These are phyloP conservation scores for Hycleus cichorii DNA, from an alignment of 1,140 invertebrate species.

Conservation along the genomic window DNA sequence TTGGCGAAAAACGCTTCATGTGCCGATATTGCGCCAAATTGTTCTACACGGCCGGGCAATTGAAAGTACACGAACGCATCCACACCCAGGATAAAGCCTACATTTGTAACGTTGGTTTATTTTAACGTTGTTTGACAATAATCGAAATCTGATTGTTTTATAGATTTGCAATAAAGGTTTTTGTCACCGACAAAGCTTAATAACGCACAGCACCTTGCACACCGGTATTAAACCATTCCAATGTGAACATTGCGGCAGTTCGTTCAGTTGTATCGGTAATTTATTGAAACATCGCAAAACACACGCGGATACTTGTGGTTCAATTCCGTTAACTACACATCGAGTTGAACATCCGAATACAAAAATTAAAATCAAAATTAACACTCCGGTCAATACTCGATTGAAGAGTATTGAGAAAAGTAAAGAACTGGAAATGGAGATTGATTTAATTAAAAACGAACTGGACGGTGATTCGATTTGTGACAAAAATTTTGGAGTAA, in stretches of 20 bases:
- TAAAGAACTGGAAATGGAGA: constrained; percentile 4
- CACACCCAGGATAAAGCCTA: constrained; percentile 47
- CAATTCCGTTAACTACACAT: constrained; percentile 26
- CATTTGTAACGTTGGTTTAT: constrained; percentile 41
- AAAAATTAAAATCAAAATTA: constrained; percentile 29
- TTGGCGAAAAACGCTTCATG: constrained; percentile 41
- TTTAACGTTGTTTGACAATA: background rate
- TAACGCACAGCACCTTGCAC: constrained; percentile 46
- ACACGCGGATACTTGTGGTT: constrained; percentile 40
- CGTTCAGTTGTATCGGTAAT: constrained; percentile 43
- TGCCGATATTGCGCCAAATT: constrained; percentile 45
- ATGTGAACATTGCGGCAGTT: constrained; percentile 39
- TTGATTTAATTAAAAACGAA: constrained; percentile 9
- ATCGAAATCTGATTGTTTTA: constrained; percentile 22
- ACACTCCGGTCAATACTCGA: constrained; percentile 25
- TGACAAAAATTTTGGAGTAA: too few relatives aligned
- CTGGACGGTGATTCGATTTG: background rate
- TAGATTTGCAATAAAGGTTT: constrained; percentile 48
- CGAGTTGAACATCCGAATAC: constrained; percentile 26
- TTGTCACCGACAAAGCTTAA: constrained; percentile 45
- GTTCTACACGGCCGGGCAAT: constrained; percentile 33
- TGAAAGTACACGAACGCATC: constrained; percentile 40
- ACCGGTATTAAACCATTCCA: constrained; percentile 44
- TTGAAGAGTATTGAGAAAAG: constrained; percentile 4
- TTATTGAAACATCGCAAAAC: constrained; percentile 41